Conservation (phyloP, 2,888 invertebrate genomes). For the Protonemura montana region DNA sequence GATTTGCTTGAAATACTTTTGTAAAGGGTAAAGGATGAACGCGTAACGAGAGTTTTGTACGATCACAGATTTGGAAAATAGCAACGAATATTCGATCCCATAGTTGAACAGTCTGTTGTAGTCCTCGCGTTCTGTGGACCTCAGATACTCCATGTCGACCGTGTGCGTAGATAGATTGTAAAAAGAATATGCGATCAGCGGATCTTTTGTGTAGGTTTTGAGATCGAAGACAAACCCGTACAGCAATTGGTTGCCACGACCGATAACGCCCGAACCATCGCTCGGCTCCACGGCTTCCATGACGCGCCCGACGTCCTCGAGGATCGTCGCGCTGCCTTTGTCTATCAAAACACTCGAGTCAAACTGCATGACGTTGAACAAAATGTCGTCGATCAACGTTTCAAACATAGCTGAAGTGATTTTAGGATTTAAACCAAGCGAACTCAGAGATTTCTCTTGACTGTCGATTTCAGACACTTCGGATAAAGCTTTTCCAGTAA, state of each 20-base stretch:
- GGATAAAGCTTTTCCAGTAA: too few relatives aligned
- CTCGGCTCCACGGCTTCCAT: not conserved
- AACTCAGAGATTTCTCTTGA: too few relatives aligned
- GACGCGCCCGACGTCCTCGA: not conserved
- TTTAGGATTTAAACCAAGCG: too few relatives aligned
- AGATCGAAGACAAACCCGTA: not conserved
- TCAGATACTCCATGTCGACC: not conserved
- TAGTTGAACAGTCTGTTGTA: not conserved
- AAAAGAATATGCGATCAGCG: not conserved
- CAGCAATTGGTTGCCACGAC: not conserved
- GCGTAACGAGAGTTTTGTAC: not conserved
- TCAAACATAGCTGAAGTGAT: too few relatives aligned
- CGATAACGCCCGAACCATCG: not conserved
- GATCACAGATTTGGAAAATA: not conserved
- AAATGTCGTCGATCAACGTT: not conserved
- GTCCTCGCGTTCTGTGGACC: not conserved
- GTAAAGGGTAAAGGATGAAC: not conserved
- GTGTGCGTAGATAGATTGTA: not conserved
- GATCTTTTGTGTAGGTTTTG: not conserved
- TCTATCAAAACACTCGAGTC: not conserved
- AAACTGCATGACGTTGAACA: not conserved
- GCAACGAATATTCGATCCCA: not conserved
- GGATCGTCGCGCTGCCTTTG: not conserved
- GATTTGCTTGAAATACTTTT: not conserved
- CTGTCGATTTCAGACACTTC: too few relatives aligned